These are phyloP conservation scores for Cichladusa arquata DNA, from an alignment of 2,113 vertebrate species.

Conservation along the genomic window DNA sequence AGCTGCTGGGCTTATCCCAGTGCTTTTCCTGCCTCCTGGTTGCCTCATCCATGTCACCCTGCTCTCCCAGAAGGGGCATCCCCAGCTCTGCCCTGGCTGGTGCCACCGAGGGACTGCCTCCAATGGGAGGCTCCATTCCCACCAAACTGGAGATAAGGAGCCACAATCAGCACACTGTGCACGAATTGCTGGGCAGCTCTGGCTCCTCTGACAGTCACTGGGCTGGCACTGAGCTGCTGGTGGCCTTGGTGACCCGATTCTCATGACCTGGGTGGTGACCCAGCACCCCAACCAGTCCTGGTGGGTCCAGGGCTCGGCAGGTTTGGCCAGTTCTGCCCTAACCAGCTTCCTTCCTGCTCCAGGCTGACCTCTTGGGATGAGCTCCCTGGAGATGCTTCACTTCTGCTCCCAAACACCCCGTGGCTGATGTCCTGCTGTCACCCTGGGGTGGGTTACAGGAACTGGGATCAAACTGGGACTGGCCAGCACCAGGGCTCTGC, in stretches of 20 bases:
- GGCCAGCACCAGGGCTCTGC: not conserved
- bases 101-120: not conserved
- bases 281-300: not conserved
- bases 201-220: not conserved
- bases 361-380: not conserved
- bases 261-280: constrained; percentile 6
- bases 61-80: not conserved
- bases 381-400: not conserved
- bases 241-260: constrained; percentile 1
- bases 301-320: not conserved
- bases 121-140: not conserved
- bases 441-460: not conserved
- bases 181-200: not conserved
- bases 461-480: not conserved
- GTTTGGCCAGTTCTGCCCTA: constrained; percentile 10
- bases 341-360: not conserved
- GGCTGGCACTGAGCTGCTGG: not conserved
- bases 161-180: fast-evolving
- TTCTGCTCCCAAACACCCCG: not conserved
- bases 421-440: fast-evolving
- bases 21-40: fast-evolving
- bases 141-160: not conserved
- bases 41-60: not conserved
- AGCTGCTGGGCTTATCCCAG: not conserved
- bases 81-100: not conserved